Conservation (phyloP, 2,113 vertebrate genomes). For the Condylura cristata region DNA sequence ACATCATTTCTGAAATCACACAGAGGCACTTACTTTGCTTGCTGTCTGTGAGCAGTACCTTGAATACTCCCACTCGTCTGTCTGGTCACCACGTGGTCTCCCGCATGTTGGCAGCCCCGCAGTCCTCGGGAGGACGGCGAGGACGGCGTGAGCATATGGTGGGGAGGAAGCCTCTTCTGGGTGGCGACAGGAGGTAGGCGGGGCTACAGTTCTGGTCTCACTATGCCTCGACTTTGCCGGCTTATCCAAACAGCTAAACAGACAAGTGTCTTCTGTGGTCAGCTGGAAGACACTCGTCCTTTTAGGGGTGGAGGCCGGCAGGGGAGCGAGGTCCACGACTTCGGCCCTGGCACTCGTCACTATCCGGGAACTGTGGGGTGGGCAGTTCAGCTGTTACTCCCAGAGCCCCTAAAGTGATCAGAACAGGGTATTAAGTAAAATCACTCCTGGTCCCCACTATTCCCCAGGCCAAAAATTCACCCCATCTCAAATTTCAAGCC, state of each 20-base stretch:
- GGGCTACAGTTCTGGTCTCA: neutral
- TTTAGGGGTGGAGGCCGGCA: neutral
- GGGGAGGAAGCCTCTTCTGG: neutral
- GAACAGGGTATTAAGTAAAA: slow-evolving; percentile 45
- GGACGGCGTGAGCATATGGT: neutral
- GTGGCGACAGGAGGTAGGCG: neutral
- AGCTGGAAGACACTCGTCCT: neutral
- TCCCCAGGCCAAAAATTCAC: slow-evolving; percentile 62
- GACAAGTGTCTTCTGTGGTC: neutral
- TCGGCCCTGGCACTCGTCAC: neutral
- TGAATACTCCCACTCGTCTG: neutral
- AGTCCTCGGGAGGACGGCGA: neutral
- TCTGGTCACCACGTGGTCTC: neutral
- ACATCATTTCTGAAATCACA: neutral
- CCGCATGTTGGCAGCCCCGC: neutral
- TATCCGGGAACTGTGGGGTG: no score
- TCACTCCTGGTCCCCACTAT: neutral
- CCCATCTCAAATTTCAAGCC: slow-evolving; percentile 71
- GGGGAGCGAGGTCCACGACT: neutral
- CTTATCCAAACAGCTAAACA: neutral
- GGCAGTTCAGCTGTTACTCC: slow-evolving; percentile 58
- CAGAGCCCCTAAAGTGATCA: slow-evolving; percentile 44
- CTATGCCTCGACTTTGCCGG: neutral
- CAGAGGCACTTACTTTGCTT: neutral
- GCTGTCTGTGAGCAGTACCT: neutral